A percentile compares a stretch with the other conserved stretches of the same genome.
Conservation (phyloP, 2,113 vertebrate species). For the Neopipo cinnamomea region DNA sequence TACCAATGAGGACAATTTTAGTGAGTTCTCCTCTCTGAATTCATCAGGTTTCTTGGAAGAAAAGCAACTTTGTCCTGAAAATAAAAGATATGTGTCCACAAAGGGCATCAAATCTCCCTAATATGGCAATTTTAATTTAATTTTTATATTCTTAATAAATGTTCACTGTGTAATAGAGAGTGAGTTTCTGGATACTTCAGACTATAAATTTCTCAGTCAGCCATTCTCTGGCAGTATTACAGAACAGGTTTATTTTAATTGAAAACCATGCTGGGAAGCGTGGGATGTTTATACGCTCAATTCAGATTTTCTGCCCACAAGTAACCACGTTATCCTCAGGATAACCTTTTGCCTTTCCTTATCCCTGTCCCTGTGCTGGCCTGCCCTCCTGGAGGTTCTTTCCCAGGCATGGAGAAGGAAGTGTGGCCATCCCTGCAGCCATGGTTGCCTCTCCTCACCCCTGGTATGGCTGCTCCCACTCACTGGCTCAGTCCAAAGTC, state of each 20-base stretch:
- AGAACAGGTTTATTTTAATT: constrained; percentile 30
- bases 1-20: not conserved
- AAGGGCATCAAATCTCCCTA: constrained; percentile 26
- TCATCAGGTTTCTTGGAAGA: constrained; percentile 11
- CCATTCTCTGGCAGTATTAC: not conserved
- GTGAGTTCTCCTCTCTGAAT: not conserved
- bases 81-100: not conserved
- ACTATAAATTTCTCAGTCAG: not conserved
- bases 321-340: not conserved
- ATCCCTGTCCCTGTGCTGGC: not conserved
- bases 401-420: not conserved
- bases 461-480: fast-evolving
- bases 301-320: not conserved
- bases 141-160: constrained; percentile 34
- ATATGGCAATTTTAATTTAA: constrained; percentile 33
- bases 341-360: not conserved
- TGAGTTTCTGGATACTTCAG: constrained; percentile 4
- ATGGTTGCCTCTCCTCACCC: fast-evolving
- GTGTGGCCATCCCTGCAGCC: fast-evolving
- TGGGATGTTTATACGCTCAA: constrained; percentile 18
- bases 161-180: not conserved
- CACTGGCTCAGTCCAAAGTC: fast-evolving
- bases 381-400: not conserved
- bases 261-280: not conserved
- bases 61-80: constrained; percentile 20